Evolutionary conservation across 37 sponge, comb jelly and placozoan genomes (phyloP).

Genomic region (Cliona cf. orientalis): DNA sequence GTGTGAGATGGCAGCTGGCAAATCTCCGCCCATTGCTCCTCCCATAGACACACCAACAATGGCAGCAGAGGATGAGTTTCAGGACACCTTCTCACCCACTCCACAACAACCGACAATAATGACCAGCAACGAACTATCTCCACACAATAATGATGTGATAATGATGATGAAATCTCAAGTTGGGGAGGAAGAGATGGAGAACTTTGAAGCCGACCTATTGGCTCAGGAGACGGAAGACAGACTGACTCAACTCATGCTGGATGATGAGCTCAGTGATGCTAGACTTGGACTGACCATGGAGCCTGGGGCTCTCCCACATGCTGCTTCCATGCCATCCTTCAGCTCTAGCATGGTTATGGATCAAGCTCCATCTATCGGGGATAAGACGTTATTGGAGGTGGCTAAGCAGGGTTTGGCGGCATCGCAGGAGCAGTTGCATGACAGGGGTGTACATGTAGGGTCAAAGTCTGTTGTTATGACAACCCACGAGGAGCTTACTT

Average conservation of each 20-base stretch:
- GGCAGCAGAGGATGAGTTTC: too few species aligned
- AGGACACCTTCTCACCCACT: not conserved
- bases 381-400: not conserved
- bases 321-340: not conserved
- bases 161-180: too few species aligned
- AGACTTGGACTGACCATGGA: not conserved
- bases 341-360: not conserved
- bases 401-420: not conserved
- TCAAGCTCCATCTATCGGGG: not conserved
- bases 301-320: not conserved
- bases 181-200: slow-evolving; percentile 3
- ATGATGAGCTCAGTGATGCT: slow-evolving; percentile 76
- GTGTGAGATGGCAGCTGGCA: slow-evolving; percentile 39
- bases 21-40: not conserved
- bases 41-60: not conserved
- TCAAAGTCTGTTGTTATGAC: slow-evolving; percentile 14
- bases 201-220: slow-evolving; percentile 26
- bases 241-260: slow-evolving; percentile 68
- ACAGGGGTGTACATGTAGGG: not conserved
- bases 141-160: too few species aligned
- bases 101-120: not conserved
- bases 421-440: not conserved
- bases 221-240: slow-evolving; percentile 65
- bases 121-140: too few species aligned
- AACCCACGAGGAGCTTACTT: slow-evolving; percentile 27